phyloP scores from a whole-genome alignment of 2,888 invertebrate genomes.

The Nomada ruficornis region DNA sequence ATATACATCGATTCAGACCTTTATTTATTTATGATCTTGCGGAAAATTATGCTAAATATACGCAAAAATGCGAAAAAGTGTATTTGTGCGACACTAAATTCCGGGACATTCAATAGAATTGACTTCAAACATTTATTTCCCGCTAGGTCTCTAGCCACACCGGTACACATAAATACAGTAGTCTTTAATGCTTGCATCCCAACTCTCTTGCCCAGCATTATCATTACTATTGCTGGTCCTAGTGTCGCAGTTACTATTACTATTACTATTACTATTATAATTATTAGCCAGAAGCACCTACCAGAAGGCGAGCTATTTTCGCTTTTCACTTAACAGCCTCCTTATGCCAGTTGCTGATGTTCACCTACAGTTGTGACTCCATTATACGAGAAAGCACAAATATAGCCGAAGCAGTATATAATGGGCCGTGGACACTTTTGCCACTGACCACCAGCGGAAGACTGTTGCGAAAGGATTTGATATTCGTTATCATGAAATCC shows the following conservation, averaged over 20 bases:
- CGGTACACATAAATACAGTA: no score
- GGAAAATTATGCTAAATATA: no score
- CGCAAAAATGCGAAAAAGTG: no score
- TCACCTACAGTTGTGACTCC: slow-evolving; percentile 35
- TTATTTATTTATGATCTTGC: no score
- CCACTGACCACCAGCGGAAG: background rate
- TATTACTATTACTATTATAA: background rate
- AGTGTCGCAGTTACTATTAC: no score
- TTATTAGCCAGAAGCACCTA: slow-evolving; percentile 16
- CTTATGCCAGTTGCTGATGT: slow-evolving; percentile 27
- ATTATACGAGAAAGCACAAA: slow-evolving; percentile 1
- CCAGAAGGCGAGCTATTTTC: slow-evolving; percentile 5
- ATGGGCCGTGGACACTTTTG: background rate
- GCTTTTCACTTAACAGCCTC: background rate
- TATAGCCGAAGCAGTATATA: background rate
- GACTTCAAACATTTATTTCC: no score
- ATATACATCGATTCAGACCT: no score
- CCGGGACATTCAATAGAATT: no score
- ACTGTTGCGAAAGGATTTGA: slow-evolving; percentile 48
- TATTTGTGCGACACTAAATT: no score
- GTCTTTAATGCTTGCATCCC: no score
- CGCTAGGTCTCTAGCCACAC: no score
- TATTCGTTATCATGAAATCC: slow-evolving; percentile 61
- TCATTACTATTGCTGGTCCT: background rate
- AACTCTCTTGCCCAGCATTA: background rate